A percentile compares a stretch with the other conserved stretches of the same genome.
These are phyloP conservation scores for Saxicola maurus DNA, from an alignment of 2,797 vertebrate species.

Conservation along the genomic window DNA sequence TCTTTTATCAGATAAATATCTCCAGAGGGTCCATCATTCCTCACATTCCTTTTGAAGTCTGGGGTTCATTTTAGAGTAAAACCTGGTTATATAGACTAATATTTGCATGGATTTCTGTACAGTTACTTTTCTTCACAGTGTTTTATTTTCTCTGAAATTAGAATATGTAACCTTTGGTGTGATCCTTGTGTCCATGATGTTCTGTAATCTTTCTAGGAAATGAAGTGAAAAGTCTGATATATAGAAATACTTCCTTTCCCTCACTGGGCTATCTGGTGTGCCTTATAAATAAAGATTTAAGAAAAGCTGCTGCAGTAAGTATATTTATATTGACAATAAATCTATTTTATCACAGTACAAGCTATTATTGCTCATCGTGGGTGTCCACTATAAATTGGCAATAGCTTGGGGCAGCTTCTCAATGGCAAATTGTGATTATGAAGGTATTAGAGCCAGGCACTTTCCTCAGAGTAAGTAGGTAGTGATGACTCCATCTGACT, in stretches of 20 bases:
- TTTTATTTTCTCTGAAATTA: conserved; percentile 9
- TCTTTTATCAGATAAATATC: background rate
- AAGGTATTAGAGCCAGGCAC: conserved; percentile 61
- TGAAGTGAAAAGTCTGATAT: conserved; percentile 17
- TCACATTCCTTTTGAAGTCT: background rate
- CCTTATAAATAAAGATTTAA: conserved; percentile 60
- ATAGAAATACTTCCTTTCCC: background rate
- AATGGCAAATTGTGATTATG: conserved; percentile 59
- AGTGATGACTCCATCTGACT: background rate
- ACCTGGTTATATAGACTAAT: background rate
- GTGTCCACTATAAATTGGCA: conserved; percentile 54
- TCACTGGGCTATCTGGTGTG: background rate
- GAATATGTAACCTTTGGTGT: background rate
- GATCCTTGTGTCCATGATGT: background rate
- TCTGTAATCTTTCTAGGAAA: conserved; percentile 24
- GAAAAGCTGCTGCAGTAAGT: conserved; percentile 55
- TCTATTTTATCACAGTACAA: conserved; percentile 49
- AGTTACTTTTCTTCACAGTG: background rate
- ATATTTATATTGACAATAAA: conserved; percentile 52
- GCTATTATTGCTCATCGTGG: conserved; percentile 58
- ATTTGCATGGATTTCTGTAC: background rate
- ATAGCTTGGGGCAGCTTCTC: conserved; percentile 54
- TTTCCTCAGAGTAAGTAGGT: conserved; percentile 51
- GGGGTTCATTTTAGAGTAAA: background rate
- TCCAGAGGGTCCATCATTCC: background rate